A percentile compares a stretch with the other conserved stretches of the same genome.
Evolutionary conservation across 2,113 vertebrate genomes (phyloP).

Genomic region (Crocuta crocuta): DNA sequence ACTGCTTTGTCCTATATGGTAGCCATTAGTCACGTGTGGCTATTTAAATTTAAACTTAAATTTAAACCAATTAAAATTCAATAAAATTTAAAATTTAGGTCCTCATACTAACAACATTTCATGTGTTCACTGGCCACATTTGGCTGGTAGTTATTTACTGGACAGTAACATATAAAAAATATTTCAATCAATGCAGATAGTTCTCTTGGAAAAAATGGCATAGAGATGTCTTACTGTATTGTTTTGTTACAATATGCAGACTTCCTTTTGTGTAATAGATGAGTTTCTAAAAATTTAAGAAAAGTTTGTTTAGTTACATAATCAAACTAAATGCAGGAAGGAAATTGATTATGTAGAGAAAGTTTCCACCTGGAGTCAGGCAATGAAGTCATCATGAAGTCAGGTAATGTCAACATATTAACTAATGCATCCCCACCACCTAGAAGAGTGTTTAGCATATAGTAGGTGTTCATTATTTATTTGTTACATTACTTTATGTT

Average conservation of each 20-base stretch:
- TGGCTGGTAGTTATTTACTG: not conserved
- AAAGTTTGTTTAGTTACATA: not conserved
- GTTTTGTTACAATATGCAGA: not conserved
- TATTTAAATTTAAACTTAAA: conserved; percentile 13
- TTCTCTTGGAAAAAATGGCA: not conserved
- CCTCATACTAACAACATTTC: not conserved
- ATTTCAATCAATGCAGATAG: not conserved
- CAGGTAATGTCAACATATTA: not conserved
- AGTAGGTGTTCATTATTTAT: not conserved
- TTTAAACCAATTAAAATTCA: not conserved
- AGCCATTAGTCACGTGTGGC: not conserved
- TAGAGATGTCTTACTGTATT: not conserved
- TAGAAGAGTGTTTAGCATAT: not conserved
- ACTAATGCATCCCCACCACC: not conserved
- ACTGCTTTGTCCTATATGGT: not conserved
- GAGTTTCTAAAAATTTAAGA: not conserved
- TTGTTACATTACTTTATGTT: not conserved
- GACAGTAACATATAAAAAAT: not conserved
- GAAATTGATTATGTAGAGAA: not conserved
- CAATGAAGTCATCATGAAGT: not conserved
- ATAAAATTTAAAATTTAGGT: not conserved
- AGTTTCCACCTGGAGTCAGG: not conserved
- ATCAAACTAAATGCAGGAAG: not conserved
- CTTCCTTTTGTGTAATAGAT: not conserved
- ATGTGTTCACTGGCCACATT: not conserved